A percentile compares a stretch with the other conserved stretches of the same genome.
Evolutionary conservation across 1,140 invertebrate genomes (phyloP).

Genomic region (Bemisia tabaci): DNA sequence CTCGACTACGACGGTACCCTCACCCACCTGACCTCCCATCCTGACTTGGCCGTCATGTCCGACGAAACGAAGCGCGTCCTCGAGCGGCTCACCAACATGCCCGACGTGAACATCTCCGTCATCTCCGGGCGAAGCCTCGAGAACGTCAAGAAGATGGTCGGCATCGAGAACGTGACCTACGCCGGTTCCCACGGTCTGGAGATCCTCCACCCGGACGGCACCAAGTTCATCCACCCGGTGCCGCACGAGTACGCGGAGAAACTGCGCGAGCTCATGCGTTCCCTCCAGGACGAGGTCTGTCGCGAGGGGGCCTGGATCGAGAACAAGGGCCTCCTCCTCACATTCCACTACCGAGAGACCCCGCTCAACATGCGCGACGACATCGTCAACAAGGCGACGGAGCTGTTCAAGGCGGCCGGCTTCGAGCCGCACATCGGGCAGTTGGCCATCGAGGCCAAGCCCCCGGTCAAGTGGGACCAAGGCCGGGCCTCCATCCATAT

Average conservation of each 20-base stretch:
- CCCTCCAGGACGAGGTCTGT: slow-evolving; percentile 70
- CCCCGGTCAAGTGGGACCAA: slow-evolving; percentile 82
- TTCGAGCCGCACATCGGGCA: slow-evolving; percentile 64
- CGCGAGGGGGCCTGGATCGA: slow-evolving; percentile 82
- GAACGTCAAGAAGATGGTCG: slow-evolving; percentile 81
- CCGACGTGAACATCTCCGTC: slow-evolving; percentile 77
- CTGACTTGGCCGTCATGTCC: slow-evolving; percentile 70
- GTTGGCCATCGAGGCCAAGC: slow-evolving; percentile 76
- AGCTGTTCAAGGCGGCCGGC: slow-evolving; percentile 56
- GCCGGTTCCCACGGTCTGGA: slow-evolving; percentile 82
- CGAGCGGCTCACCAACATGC: slow-evolving; percentile 67
- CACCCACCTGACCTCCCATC: slow-evolving; percentile 75
- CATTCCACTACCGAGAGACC: slow-evolving; percentile 78
- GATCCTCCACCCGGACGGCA: slow-evolving; percentile 77
- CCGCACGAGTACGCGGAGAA: slow-evolving; percentile 71
- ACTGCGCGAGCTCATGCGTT: slow-evolving; percentile 58
- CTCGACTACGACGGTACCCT: slow-evolving; percentile 83
- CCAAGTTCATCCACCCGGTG: slow-evolving; percentile 81
- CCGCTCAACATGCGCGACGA: slow-evolving; percentile 45
- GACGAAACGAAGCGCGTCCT: slow-evolving; percentile 71
- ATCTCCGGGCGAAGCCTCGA: slow-evolving; percentile 74
- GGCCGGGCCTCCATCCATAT: slow-evolving; percentile 82
- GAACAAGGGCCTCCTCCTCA: slow-evolving; percentile 74
- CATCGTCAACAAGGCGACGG: slow-evolving; percentile 50
- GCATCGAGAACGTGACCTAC: slow-evolving; percentile 78